Percentiles rank a stretch among this genome's conserved stretches.
phyloP scores from a whole-genome alignment of 2,113 vertebrate genomes.

The Hepsetus odoe region DNA sequence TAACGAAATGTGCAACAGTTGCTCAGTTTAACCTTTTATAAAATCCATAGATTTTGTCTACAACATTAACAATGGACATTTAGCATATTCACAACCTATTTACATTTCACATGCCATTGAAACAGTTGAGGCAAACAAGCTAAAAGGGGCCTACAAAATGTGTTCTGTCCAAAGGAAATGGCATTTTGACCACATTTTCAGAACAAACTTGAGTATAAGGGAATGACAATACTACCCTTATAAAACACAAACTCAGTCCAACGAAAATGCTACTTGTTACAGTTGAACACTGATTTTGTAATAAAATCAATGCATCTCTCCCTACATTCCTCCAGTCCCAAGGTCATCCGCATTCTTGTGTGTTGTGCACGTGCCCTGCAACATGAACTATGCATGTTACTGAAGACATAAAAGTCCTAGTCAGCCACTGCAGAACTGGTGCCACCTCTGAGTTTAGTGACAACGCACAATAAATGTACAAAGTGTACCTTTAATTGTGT shows the following conservation, averaged over 20 bases:
- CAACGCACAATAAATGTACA: background rate
- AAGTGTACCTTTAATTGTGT: background rate
- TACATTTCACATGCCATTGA: conserved; percentile 87
- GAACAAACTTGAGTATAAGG: conserved; percentile 60
- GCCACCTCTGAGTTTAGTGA: conserved; percentile 4
- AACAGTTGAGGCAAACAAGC: conserved; percentile 87
- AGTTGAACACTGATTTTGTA: background rate
- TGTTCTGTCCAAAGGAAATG: conserved; percentile 69
- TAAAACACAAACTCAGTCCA: conserved; percentile 36
- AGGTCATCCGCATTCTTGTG: conserved; percentile 1
- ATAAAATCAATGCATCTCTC: background rate
- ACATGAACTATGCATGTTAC: conserved; percentile 1
- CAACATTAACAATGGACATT: conserved; percentile 92
- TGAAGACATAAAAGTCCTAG: background rate
- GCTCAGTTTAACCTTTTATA: conserved; percentile 82
- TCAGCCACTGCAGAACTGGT: conserved; percentile 5
- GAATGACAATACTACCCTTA: conserved; percentile 60
- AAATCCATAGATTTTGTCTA: conserved; percentile 90
- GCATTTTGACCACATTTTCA: conserved; percentile 39
- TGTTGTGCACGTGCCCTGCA: background rate
- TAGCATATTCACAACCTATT: conserved; percentile 93
- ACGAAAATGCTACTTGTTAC: background rate
- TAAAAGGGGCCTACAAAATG: conserved; percentile 81
- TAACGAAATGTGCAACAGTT: conserved; percentile 93
- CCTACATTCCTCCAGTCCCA: background rate